Evolutionary conservation across 2,888 invertebrate genomes (phyloP).

Genomic region (Dicranocentrus wangi): DNA sequence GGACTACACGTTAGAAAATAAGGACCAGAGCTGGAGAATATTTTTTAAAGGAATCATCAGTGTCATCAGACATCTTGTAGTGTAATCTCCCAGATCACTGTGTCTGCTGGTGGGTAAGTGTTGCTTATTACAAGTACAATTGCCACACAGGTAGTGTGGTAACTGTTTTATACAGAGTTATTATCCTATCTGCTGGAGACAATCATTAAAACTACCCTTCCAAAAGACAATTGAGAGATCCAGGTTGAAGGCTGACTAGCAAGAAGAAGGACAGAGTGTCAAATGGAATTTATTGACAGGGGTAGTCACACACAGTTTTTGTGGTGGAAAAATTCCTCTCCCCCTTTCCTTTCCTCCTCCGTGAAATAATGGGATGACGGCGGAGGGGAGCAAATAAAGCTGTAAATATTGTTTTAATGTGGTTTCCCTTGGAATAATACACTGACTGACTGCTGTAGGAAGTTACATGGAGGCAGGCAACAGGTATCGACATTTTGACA

Average conservation of each 20-base stretch:
- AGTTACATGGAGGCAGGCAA: no score
- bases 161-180: conserved; percentile 10
- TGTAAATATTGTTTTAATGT: no score
- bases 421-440: no score
- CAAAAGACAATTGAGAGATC: conserved; percentile 1
- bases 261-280: conserved; percentile 32
- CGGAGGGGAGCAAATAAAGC: no score
- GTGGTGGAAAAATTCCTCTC: no score
- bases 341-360: not conserved
- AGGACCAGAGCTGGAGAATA: no score
- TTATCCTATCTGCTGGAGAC: conserved; percentile 41
- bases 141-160: conserved; percentile 58
- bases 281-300: conserved; percentile 52
- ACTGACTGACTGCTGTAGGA: no score
- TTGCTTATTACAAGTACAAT: conserved; percentile 35
- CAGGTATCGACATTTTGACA: no score
- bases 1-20: no score
- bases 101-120: conserved; percentile 53
- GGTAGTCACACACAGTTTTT: no score
- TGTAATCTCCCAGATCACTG: conserved; percentile 33
- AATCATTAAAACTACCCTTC: conserved; percentile 59
- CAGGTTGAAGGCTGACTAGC: conserved; percentile 11
- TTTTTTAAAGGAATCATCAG: conserved; percentile 21
- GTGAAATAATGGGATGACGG: not conserved
- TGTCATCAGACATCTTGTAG: conserved; percentile 38